Evolutionary conservation across 2,113 vertebrate species (phyloP), one percentile per base, ranked within the genome.

Genomic region (Lampris megalopsis): DNA sequence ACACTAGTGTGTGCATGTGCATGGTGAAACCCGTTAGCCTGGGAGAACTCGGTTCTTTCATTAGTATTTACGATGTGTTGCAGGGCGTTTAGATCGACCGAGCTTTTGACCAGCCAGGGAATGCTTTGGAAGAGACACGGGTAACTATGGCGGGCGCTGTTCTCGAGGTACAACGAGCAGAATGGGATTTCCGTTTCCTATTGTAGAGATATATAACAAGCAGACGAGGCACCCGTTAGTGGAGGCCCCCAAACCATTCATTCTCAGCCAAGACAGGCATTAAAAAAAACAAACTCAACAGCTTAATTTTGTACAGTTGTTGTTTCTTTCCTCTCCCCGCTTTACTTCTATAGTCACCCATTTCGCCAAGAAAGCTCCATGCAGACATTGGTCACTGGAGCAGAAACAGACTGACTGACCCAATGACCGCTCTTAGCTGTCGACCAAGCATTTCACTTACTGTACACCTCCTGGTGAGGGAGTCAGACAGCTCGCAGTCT

Each of bases 141-240:
- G 94, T 94, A 89, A 93, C 94, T 91, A 93, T 86, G 93, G 93
- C 84, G 64, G 2, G 58, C 68, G 62, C 77, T 64, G 41, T 43
- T 80, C 77, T 77, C n/a, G 41, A 71, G 37, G 68, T 61, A 63
- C 58, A 73, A 71, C 60, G 68, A 58, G 68, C 70, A 81, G 41
- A 87, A 74, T 48, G 54, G 70, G 35, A 36, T 9, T 47, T 68
- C 40, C 62, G 13, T 63, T 81, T 79, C 61, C 24, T 24, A 24
- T 24, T 24, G 24, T 24, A 24, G 24, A 24, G 24, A 24, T 24
- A 24, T 24, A 24, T 24, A 24, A 24, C 24, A 24, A 24, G 24
- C 24, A 0, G 24, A 24, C 24, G 24, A 24, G 24, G 24, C 24
- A 36, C 24, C 41, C 48, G 40, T 75, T 50, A 48, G 75, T 50